phyloP scores from a whole-genome alignment of 2,797 vertebrate genomes.

The Danionella dracula region DNA sequence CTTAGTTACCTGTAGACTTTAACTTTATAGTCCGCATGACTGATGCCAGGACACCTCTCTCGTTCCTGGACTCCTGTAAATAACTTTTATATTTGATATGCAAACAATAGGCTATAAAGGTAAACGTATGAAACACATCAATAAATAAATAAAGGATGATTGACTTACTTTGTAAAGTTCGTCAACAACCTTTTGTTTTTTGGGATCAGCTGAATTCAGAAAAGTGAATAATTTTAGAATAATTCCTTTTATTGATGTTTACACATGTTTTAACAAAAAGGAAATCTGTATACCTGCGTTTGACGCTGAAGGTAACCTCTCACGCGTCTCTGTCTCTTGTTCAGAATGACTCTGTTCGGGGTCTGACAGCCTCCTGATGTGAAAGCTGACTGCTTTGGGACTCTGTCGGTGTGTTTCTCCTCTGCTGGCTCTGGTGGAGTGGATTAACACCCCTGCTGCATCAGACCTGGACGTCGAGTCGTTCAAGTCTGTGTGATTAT shows the following conservation, averaged over 20 bases:
- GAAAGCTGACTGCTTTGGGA: slow-evolving; percentile 36
- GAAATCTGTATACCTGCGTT: not conserved
- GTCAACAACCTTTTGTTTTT: not conserved
- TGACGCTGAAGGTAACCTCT: slow-evolving; percentile 26
- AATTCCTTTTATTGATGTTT: too few species aligned
- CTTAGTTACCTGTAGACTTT: slow-evolving; percentile 39
- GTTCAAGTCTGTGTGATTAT: slow-evolving; percentile 22
- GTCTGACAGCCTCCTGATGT: slow-evolving; percentile 56
- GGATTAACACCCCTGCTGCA: slow-evolving; percentile 61
- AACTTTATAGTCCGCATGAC: slow-evolving; percentile 15
- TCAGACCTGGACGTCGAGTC: slow-evolving; percentile 52
- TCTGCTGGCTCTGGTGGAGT: slow-evolving; percentile 47
- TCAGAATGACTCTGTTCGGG: slow-evolving; percentile 21
- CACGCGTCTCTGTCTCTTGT: slow-evolving; percentile 12
- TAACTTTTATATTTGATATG: too few species aligned
- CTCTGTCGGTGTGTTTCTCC: not conserved
- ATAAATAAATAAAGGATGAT: too few species aligned
- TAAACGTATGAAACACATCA: too few species aligned
- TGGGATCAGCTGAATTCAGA: not conserved
- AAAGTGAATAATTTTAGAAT: too few species aligned
- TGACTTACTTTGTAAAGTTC: not conserved
- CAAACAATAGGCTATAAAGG: too few species aligned
- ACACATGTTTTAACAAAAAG: too few species aligned
- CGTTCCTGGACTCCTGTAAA: slow-evolving; percentile 12
- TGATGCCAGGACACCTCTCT: not conserved